Evolutionary conservation across 2,113 vertebrate species (phyloP).

Genomic region (Stegastes partitus): DNA sequence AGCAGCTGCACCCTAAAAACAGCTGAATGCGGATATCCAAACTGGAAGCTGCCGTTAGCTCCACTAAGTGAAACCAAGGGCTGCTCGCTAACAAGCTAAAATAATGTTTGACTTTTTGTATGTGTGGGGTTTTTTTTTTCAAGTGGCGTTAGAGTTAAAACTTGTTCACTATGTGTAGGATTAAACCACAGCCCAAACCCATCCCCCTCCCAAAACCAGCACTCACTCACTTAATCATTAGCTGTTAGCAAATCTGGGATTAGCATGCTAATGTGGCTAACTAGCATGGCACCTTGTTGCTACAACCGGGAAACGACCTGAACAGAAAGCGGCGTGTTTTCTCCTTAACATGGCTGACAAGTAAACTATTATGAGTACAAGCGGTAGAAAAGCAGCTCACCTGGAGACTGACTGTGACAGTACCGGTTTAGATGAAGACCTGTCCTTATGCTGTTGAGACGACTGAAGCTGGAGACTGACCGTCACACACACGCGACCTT

Average conservation of each 20-base stretch:
- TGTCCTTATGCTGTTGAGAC: conserved; percentile 39
- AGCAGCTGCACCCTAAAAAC: too few relatives aligned
- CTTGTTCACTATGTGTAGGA: not conserved
- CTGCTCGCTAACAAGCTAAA: not conserved
- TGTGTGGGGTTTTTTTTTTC: not conserved
- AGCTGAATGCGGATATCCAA: too few relatives aligned
- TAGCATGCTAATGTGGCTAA: conserved; percentile 70
- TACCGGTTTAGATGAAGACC: conserved; percentile 8
- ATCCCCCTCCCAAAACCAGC: conserved; percentile 33
- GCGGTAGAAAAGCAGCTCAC: conserved; percentile 3
- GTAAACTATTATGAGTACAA: too few relatives aligned
- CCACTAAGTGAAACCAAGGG: conserved; percentile 25
- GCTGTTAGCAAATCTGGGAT: conserved; percentile 55
- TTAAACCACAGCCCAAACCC: conserved; percentile 17
- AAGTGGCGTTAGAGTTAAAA: not conserved
- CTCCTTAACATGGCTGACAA: too few relatives aligned
- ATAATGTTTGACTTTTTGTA: not conserved
- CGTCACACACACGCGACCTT: conserved; percentile 5
- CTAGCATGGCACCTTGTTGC: conserved; percentile 39
- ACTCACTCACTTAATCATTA: conserved; percentile 43
- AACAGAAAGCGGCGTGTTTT: not conserved
- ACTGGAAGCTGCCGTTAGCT: too few relatives aligned
- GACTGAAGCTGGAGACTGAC: not conserved
- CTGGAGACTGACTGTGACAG: not conserved
- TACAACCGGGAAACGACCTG: not conserved